Conservation (phyloP, 2,797 vertebrate species). For the Artibeus jamaicensis region DNA sequence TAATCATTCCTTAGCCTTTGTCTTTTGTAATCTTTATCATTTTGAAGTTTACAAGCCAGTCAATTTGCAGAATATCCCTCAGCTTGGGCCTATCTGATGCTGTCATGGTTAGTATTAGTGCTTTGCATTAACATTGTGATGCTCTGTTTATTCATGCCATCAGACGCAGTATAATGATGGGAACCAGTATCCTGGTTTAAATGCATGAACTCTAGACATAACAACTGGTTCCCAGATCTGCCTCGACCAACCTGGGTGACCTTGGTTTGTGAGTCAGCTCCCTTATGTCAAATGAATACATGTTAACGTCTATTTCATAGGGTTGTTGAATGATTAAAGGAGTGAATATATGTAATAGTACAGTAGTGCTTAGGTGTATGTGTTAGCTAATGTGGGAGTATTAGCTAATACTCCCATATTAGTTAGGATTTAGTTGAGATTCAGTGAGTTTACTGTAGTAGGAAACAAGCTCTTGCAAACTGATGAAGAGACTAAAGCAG, state of each 20-base stretch:
- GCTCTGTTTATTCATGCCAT: neutral
- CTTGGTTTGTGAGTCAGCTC: neutral
- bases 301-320: neutral
- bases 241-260: neutral
- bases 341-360: neutral
- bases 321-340: neutral
- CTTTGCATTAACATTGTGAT: neutral
- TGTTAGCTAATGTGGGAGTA: neutral
- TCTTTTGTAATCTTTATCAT: neutral
- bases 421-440: neutral
- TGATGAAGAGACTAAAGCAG: neutral
- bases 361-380: neutral
- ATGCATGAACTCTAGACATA: neutral
- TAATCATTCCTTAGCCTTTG: too few species aligned
- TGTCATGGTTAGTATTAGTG: neutral
- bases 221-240: neutral
- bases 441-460: neutral
- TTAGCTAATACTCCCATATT: too few species aligned
- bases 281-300: neutral
- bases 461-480: neutral
- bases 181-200: neutral
- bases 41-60: neutral
- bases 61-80: neutral
- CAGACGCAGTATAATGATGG: neutral
- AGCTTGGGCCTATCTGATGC: neutral